phyloP scores from a whole-genome alignment of 2,888 invertebrate species.

The Hirudinaria manillensis region DNA sequence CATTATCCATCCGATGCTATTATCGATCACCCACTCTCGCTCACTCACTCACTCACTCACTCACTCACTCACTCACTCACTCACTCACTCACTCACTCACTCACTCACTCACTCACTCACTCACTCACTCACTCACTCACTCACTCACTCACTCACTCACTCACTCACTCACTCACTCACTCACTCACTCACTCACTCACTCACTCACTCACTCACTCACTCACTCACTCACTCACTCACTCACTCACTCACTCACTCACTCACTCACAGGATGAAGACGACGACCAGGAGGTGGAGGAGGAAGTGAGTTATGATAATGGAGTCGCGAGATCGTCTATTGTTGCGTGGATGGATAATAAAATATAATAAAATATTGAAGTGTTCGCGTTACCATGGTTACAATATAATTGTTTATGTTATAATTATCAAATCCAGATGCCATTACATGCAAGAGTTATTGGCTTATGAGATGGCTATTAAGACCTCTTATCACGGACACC shows the following conservation, averaged over 20 bases:
- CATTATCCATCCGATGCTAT: neutral
- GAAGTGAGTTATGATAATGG: no score
- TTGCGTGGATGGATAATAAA: no score
- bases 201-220: conserved; percentile 22
- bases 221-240: conserved; percentile 21
- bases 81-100: conserved; percentile 21
- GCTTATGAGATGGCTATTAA: no score
- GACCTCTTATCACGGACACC: neutral
- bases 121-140: conserved; percentile 19
- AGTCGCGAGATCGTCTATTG: no score
- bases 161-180: conserved; percentile 22
- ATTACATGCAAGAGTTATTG: no score
- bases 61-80: conserved; percentile 21
- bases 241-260: conserved; percentile 23
- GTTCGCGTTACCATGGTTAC: no score
- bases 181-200: conserved; percentile 20
- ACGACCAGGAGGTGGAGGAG: no score
- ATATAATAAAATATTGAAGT: no score
- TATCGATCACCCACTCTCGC: neutral
- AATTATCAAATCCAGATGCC: no score
- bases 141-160: conserved; percentile 15
- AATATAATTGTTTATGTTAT: no score
- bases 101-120: conserved; percentile 17
- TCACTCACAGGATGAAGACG: no score
- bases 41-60: conserved; percentile 21